These are phyloP conservation scores for Thryonomys swinderianus DNA, from an alignment of 2,113 vertebrate species.

Conservation along the genomic window DNA sequence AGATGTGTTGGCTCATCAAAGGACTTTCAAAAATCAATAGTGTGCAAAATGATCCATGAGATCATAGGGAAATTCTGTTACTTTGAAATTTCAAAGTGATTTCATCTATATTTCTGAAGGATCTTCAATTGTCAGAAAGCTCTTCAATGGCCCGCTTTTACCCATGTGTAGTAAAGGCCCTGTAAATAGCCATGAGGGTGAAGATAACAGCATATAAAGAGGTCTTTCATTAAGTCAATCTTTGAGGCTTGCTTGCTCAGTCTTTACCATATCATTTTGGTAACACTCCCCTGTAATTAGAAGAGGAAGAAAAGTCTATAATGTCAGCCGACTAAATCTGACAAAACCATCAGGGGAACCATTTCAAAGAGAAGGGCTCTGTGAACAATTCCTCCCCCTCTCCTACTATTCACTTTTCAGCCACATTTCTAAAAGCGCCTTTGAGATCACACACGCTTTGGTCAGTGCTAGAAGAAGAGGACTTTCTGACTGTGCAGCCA, in stretches of 20 bases:
- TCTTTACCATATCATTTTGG: conserved; percentile 42
- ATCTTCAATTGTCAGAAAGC: conserved; percentile 55
- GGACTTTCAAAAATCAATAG: conserved; percentile 46
- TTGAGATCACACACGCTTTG: conserved; percentile 47
- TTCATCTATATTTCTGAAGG: conserved; percentile 66
- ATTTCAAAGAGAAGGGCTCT: conserved; percentile 57
- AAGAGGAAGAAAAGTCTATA: conserved; percentile 22
- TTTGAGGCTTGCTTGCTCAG: conserved; percentile 1
- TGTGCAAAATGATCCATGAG: conserved; percentile 49
- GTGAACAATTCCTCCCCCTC: conserved; percentile 20
- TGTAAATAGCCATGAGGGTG: conserved; percentile 27
- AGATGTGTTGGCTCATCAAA: conserved; percentile 37
- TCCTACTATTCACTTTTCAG: conserved; percentile 66
- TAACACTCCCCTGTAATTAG: conserved; percentile 8
- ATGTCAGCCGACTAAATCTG: conserved; percentile 54
- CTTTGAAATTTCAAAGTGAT: conserved; percentile 72
- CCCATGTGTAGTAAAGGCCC: background rate
- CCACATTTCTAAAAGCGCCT: conserved; percentile 57
- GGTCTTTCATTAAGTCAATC: conserved; percentile 21
- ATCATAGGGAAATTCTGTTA: conserved; percentile 57
- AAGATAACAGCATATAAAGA: conserved; percentile 31
- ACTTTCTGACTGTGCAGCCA: conserved; percentile 69
- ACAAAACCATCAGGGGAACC: conserved; percentile 44
- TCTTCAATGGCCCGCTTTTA: conserved; percentile 38
- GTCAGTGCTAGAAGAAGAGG: conserved; percentile 58